Conservation (phyloP, 2,113 vertebrate species). For the Strix aluco region DNA sequence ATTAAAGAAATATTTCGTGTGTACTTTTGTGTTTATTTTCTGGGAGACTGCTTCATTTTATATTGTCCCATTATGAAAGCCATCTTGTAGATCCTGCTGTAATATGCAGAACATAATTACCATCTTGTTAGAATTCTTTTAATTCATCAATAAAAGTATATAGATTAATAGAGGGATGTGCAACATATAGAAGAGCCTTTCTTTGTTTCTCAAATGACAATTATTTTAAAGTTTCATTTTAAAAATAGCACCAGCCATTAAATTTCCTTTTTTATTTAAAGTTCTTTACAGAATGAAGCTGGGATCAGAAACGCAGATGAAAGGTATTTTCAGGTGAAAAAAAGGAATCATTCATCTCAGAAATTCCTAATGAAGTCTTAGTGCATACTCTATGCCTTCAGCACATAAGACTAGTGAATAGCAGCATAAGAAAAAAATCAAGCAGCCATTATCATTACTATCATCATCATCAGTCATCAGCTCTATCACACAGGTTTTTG, state of each 20-base stretch:
- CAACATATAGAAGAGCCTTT: background rate
- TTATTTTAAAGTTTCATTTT: background rate
- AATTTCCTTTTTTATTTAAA: background rate
- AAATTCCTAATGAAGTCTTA: constrained; percentile 23
- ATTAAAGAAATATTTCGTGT: background rate
- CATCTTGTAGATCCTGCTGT: background rate
- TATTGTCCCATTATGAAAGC: background rate
- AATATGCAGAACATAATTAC: background rate
- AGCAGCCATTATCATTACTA: constrained; percentile 33
- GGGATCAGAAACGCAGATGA: background rate
- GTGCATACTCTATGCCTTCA: background rate
- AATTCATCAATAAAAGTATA: background rate
- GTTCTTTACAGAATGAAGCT: background rate
- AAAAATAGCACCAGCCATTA: background rate
- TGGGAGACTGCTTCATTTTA: background rate
- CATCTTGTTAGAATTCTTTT: background rate
- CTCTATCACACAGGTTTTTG: constrained; percentile 19
- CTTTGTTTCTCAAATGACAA: background rate
- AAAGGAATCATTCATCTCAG: background rate
- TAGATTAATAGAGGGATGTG: background rate
- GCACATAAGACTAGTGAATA: constrained; percentile 2
- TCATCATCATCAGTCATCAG: constrained; percentile 53
- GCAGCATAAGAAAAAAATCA: constrained; percentile 35
- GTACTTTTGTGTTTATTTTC: background rate
- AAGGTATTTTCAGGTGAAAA: constrained; percentile 2